Evolutionary conservation across 2,113 vertebrate genomes (phyloP), one percentile per base, ranked within the genome.

Genomic region (Falcunculus frontatus): DNA sequence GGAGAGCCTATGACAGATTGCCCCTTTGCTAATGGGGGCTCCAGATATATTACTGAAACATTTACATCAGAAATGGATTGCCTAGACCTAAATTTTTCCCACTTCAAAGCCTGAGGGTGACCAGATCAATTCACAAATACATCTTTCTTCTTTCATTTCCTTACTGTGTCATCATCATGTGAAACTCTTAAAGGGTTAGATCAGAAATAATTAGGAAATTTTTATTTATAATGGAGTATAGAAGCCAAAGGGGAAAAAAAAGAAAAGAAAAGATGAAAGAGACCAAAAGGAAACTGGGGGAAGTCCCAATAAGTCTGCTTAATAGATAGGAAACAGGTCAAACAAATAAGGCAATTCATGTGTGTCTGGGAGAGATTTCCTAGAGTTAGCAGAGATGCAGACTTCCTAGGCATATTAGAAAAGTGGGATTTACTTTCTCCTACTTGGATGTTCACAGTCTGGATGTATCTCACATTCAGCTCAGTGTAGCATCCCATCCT

Each of bases 81-180:
- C 90, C 73, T 84, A 67, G 89, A 96, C 84, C 62, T 87, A 92
- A 67, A 55, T 79, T 94, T 90, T 91, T 83, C 84, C 91, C 96
- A 94, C 95, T 96, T 91, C 93, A 95, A 94, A 97, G 85, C 76
- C 77, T 56, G 64, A 70, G 78, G 92, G 87, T 81, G 89, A 94
- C 88, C 87, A 93, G 92, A 96, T 70, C 89, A 90, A 59, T 73
- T 95, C 76, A 90, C 87, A 97, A 94, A 95, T 84, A 91, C 35
- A 91, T 91, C 85, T 78, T 90, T 76, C 93, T 89, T 91, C 95
- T 95, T 96, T 95, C 76, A 96, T 94, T 96, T 97, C 96, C 89
- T 93, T 82, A 68, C 75, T 84, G 65, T 96, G 92, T 96, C 94
- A 97, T 35, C 81, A 84, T 96, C 94, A 97, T 69, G 72, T 95